Conservation (phyloP, 2,797 vertebrate species). For the Holocentrus rufus region DNA sequence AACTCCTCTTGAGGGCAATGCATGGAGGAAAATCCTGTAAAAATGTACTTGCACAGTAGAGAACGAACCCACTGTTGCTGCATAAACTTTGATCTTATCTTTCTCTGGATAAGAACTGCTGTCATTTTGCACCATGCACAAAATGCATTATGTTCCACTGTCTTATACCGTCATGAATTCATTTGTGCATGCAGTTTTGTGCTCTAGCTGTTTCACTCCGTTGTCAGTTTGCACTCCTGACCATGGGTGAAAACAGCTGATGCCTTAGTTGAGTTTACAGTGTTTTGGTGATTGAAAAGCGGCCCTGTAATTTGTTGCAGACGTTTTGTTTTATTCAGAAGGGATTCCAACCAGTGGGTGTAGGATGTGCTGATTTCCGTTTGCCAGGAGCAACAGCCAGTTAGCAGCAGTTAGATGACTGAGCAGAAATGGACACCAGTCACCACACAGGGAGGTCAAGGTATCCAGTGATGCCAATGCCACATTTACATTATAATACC, state of each 20-base stretch:
- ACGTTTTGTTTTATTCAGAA: neutral
- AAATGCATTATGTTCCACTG: neutral
- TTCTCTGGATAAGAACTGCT: constrained; percentile 2
- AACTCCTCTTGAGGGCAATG: constrained; percentile 56
- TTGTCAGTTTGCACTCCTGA: neutral
- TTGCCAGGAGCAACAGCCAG: neutral
- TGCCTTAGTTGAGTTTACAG: constrained; percentile 1
- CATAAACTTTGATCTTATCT: neutral
- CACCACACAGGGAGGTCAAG: neutral
- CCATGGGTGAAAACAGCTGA: neutral
- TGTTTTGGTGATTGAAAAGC: constrained; percentile 8
- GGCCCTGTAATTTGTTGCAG: constrained; percentile 24
- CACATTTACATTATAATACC: constrained; percentile 25
- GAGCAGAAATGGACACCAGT: constrained; percentile 47
- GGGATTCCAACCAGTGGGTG: constrained; percentile 7
- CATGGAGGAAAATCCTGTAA: constrained; percentile 68
- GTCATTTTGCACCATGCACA: neutral
- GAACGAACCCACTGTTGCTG: constrained; percentile 30
- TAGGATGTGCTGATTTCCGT: constrained; percentile 30
- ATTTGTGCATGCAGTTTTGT: neutral
- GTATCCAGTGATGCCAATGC: constrained; percentile 31
- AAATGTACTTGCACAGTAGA: constrained; percentile 19
- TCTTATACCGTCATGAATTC: neutral
- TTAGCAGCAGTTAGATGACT: constrained; percentile 16
- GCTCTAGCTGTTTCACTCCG: neutral